Percentiles rank a stretch among this genome's conserved stretches.
Evolutionary conservation across 2,797 vertebrate genomes (phyloP).

Genomic region (Spondyliosoma cantharus): DNA sequence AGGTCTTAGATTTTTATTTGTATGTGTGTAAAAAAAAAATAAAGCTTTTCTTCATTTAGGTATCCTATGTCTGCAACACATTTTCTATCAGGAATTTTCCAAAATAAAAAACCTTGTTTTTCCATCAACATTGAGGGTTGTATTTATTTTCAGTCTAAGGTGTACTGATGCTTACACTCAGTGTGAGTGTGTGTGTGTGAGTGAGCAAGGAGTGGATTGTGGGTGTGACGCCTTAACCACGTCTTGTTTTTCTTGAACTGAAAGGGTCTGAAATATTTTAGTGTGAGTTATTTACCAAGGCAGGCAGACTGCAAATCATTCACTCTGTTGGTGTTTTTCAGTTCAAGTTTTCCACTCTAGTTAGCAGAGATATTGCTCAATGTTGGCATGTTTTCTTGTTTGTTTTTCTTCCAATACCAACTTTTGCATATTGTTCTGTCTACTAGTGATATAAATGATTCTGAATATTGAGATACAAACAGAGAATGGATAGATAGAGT

Average conservation of each 20-base stretch:
- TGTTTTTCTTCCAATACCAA: too few species aligned
- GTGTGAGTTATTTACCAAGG: not conserved
- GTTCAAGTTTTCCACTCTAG: not conserved
- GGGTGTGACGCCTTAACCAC: constrained; percentile 7
- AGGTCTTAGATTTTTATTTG: not conserved
- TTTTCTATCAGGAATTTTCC: constrained; percentile 60
- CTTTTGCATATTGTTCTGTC: not conserved
- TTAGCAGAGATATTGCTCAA: not conserved
- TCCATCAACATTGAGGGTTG: constrained; percentile 48
- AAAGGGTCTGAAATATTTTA: constrained; percentile 5
- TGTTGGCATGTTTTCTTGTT: not conserved
- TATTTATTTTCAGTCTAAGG: constrained; percentile 27
- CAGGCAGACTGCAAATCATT: not conserved
- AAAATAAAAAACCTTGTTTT: constrained; percentile 64
- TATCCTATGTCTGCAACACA: constrained; percentile 39
- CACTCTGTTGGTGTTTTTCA: not conserved
- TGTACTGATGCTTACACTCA: constrained; percentile 9
- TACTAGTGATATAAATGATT: not conserved
- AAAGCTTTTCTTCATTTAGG: constrained; percentile 42
- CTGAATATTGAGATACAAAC: not conserved
- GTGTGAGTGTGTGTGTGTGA: constrained; percentile 10
- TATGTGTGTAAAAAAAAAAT: constrained; percentile 2
- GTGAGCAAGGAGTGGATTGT: not conserved
- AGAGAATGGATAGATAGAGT: not conserved
- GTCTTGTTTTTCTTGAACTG: constrained; percentile 21